These are phyloP conservation scores for Cotesia typhae DNA, from an alignment of 1,140 invertebrate species.

Conservation along the genomic window DNA sequence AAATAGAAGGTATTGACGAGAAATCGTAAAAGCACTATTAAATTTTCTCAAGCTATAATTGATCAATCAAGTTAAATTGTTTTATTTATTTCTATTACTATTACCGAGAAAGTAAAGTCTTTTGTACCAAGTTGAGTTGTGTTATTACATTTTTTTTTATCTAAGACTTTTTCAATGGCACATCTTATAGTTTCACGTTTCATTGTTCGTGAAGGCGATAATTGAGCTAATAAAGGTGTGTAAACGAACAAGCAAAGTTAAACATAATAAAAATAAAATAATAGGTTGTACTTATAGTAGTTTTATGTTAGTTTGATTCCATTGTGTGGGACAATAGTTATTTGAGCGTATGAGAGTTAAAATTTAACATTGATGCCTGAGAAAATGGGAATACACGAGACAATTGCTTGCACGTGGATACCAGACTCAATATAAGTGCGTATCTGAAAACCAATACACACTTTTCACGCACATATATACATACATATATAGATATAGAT, in stretches of 20 bases:
- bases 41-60: too few species aligned
- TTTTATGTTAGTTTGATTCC: too few species aligned
- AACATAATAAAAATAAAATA: too few species aligned
- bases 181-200: constrained; percentile 46
- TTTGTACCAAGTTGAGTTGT: too few species aligned
- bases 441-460: constrained; percentile 22
- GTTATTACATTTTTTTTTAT: too few species aligned
- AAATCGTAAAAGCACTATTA: too few species aligned
- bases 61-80: too few species aligned
- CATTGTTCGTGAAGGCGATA: constrained; percentile 56
- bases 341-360: constrained; percentile 7
- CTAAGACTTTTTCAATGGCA: too few species aligned
- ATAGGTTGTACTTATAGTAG: too few species aligned
- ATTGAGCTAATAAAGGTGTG: constrained; percentile 60
- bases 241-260: constrained; percentile 45
- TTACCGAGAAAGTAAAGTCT: too few species aligned
- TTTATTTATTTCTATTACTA: too few species aligned
- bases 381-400: constrained; percentile 20
- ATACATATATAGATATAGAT: not conserved
- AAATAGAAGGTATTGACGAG: too few species aligned
- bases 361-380: not conserved
- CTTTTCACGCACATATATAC: not conserved
- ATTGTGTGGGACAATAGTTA: not conserved
- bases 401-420: constrained; percentile 38
- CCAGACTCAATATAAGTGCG: constrained; percentile 8